These are phyloP conservation scores for Drosophila kikkawai DNA, from an alignment of 1,140 invertebrate species.

Conservation along the genomic window DNA sequence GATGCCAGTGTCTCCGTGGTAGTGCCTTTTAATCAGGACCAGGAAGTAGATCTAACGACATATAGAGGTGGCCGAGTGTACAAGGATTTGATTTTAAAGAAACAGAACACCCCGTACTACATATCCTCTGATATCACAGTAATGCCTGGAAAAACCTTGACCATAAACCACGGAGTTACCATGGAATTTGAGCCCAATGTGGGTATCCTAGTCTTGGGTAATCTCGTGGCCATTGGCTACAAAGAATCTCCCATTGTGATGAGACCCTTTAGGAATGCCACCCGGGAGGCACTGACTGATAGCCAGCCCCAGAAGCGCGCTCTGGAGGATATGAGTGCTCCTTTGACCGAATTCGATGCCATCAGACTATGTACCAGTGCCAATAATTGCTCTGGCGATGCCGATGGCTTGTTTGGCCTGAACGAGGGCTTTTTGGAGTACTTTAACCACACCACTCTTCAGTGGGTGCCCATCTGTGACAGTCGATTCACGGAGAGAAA, in stretches of 20 bases:
- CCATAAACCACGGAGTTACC: conserved; percentile 95
- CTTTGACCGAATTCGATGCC: conserved; percentile 86
- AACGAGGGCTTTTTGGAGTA: conserved; percentile 95
- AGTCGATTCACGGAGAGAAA: conserved; percentile 96
- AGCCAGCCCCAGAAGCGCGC: conserved; percentile 85
- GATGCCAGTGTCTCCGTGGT: conserved; percentile 91
- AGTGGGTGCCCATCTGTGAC: conserved; percentile 99
- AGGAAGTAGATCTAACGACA: conserved; percentile 85
- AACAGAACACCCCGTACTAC: conserved; percentile 90
- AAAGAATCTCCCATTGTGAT: conserved; percentile 93
- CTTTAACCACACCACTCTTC: conserved; percentile 96
- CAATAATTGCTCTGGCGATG: conserved; percentile 88
- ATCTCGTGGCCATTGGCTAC: conserved; percentile 93
- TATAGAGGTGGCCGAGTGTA: conserved; percentile 93
- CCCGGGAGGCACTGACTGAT: conserved; percentile 46
- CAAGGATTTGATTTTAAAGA: conserved; percentile 89
- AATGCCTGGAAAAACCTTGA: conserved; percentile 95
- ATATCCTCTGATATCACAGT: conserved; percentile 97
- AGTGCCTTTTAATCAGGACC: conserved; percentile 85
- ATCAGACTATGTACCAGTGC: conserved; percentile 90
- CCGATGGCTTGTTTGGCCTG: conserved; percentile 85
- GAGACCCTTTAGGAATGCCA: conserved; percentile 88
- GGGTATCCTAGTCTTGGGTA: conserved; percentile 97
- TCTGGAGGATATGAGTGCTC: conserved; percentile 69
- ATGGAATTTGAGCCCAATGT: conserved; percentile 98